These are phyloP conservation scores for Allophyes oxyacanthae DNA, from an alignment of 2,888 invertebrate species.

Conservation along the genomic window DNA sequence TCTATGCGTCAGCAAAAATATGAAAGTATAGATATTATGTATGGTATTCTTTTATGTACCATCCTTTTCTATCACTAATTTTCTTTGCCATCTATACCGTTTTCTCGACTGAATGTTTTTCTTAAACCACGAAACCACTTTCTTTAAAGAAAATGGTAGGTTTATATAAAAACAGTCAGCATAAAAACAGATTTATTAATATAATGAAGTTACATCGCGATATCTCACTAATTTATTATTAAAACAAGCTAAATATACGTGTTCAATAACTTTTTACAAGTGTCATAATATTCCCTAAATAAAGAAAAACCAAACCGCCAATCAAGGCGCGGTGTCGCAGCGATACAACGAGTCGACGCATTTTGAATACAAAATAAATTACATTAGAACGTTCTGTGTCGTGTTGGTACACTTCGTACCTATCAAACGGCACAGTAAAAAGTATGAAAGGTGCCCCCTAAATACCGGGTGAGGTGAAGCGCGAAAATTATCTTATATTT, in stretches of 20 bases:
- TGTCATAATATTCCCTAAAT: slow-evolving; percentile 10
- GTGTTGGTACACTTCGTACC: slow-evolving; percentile 69
- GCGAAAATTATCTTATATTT: slow-evolving; percentile 89
- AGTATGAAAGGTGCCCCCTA: slow-evolving; percentile 89
- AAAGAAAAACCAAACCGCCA: slow-evolving; percentile 47
- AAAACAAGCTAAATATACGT: not conserved
- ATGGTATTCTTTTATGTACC: too few relatives aligned
- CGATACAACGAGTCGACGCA: slow-evolving; percentile 65
- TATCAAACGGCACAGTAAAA: slow-evolving; percentile 84
- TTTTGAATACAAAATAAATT: slow-evolving; percentile 86
- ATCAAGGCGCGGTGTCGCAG: slow-evolving; percentile 51
- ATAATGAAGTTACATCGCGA: too few relatives aligned
- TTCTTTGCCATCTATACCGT: too few relatives aligned
- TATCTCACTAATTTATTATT: too few relatives aligned
- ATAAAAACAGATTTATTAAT: too few relatives aligned
- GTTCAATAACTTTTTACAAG: not conserved
- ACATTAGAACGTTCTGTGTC: slow-evolving; percentile 75
- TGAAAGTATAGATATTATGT: too few relatives aligned
- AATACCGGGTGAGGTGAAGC: slow-evolving; percentile 88
- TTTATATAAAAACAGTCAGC: too few relatives aligned
- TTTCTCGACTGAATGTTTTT: too few relatives aligned
- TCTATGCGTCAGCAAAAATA: too few relatives aligned
- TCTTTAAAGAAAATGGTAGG: too few relatives aligned
- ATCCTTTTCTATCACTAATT: too few relatives aligned
- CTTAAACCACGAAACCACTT: too few relatives aligned